Evolutionary conservation across 2,797 vertebrate genomes (phyloP).

Genomic region (Chelonia mydas): DNA sequence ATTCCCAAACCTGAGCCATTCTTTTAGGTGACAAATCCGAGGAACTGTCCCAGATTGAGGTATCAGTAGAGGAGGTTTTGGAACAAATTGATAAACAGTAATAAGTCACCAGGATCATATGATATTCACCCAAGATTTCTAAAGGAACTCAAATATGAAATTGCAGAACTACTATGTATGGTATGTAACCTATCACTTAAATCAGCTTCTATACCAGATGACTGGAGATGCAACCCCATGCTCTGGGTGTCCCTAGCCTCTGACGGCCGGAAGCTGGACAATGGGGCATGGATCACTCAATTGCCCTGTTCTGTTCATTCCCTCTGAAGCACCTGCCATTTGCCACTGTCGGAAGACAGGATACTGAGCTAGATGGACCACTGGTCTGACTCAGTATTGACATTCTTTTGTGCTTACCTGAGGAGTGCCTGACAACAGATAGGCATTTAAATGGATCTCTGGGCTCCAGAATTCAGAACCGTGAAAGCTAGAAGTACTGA

Average conservation of each 20-base stretch:
- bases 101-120: neutral
- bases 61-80: neutral
- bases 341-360: neutral
- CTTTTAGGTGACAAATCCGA: neutral
- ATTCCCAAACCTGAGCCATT: neutral
- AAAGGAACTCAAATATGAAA: neutral
- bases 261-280: neutral
- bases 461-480: neutral
- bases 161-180: neutral
- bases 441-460: neutral
- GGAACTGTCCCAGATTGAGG: neutral
- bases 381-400: neutral
- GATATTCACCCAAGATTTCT: neutral
- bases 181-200: neutral
- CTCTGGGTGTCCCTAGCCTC: too few relatives aligned
- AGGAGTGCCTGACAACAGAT: neutral
- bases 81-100: neutral
- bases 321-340: neutral
- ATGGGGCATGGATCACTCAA: neutral
- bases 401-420: neutral
- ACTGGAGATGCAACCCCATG: neutral
- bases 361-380: neutral
- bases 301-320: neutral
- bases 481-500: neutral
- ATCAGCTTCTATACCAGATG: neutral